These are phyloP conservation scores for Phenganax marumi DNA, from an alignment of 92 coral and sea anemone genomes.

Conservation along the genomic window DNA sequence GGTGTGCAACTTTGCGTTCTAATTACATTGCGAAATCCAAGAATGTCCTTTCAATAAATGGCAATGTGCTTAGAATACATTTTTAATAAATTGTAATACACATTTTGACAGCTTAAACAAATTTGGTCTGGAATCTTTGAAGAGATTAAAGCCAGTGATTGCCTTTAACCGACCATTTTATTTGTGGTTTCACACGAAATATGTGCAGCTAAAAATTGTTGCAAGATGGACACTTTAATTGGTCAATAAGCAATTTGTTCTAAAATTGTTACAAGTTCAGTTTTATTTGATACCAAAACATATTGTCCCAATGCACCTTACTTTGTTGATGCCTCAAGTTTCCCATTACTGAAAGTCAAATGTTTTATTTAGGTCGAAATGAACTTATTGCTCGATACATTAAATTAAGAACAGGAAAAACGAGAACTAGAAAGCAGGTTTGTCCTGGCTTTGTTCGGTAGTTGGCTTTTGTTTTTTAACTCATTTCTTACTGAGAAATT, in stretches of 20 bases:
- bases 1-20: no score
- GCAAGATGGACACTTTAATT: not conserved
- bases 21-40: no score
- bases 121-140: not conserved
- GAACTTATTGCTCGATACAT: conserved; percentile 96
- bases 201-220: not conserved
- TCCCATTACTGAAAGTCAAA: conserved; percentile 67
- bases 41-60: no score
- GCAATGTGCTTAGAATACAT: not conserved
- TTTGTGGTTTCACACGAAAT: conserved; percentile 1
- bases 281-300: not conserved
- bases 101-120: not conserved
- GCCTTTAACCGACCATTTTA: not conserved
- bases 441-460: not conserved
- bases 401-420: conserved; percentile 94
- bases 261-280: conserved; percentile 1
- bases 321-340: no score
- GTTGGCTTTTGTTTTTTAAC: not conserved
- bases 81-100: not conserved
- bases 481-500: not conserved
- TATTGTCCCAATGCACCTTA: no score
- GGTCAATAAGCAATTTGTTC: not conserved
- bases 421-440: conserved; percentile 97
- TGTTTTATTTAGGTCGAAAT: conserved; percentile 85
- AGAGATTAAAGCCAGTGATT: not conserved